These are phyloP conservation scores for Dichetophora obliterata DNA, from an alignment of 2,888 invertebrate genomes.

Conservation along the genomic window DNA sequence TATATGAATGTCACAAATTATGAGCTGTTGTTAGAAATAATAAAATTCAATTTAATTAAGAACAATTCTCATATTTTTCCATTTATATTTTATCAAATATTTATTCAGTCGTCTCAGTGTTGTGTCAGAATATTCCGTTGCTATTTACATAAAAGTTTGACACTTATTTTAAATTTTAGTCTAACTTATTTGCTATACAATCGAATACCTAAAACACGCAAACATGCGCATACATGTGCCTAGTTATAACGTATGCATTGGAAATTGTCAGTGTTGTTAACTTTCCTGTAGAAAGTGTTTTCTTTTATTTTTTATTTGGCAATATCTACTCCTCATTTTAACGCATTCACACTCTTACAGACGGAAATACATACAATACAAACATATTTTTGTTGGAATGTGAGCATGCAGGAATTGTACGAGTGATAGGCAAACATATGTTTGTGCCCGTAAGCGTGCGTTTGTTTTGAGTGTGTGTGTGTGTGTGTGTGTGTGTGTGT, in stretches of 20 bases:
- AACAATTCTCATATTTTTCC: neutral
- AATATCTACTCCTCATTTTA: neutral
- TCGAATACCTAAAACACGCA: neutral
- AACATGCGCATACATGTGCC: neutral
- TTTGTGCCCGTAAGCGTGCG: neutral
- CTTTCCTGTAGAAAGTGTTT: neutral
- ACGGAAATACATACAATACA: neutral
- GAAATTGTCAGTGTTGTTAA: constrained; percentile 1
- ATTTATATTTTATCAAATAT: neutral
- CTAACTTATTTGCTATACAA: constrained; percentile 9
- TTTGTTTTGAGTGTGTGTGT: neutral
- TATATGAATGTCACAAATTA: neutral
- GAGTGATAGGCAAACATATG: constrained; percentile 1
- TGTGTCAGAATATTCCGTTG: neutral
- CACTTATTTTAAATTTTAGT: neutral
- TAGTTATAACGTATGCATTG: constrained; percentile 6
- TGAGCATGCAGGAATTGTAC: neutral
- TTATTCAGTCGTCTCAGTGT: neutral
- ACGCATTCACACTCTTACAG: neutral
- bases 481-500: neutral
- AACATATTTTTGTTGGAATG: neutral
- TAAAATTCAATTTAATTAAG: neutral
- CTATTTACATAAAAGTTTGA: neutral
- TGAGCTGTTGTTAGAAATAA: too few relatives aligned
- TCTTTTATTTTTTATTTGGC: neutral